Percentiles rank a stretch among this genome's conserved stretches.
Evolutionary conservation across 2,797 vertebrate species (phyloP).

Genomic region (Enoplosus armatus): DNA sequence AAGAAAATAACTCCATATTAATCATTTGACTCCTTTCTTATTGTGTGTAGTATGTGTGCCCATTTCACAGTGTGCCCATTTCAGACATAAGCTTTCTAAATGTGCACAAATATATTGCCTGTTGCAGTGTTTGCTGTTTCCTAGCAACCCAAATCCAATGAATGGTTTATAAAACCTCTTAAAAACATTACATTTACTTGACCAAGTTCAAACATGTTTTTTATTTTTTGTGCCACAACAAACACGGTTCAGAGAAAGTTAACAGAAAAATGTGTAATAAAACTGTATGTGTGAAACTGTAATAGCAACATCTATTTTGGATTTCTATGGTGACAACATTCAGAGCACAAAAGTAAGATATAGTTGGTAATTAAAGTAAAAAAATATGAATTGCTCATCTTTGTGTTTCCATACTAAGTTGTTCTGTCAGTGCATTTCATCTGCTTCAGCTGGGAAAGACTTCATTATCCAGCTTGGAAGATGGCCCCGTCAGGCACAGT

Average conservation of each 20-base stretch:
- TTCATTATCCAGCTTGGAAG: constrained; percentile 53
- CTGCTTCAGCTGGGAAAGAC: constrained; percentile 30
- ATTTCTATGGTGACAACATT: constrained; percentile 8
- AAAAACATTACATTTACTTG: constrained; percentile 24
- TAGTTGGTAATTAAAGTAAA: neutral
- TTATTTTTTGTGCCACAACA: constrained; percentile 8
- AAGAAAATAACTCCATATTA: neutral
- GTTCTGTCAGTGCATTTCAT: constrained; percentile 30
- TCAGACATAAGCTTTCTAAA: constrained; percentile 10
- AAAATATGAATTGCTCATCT: neutral
- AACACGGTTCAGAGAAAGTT: constrained; percentile 9
- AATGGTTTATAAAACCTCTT: constrained; percentile 12
- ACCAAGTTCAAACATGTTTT: neutral
- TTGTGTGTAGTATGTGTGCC: neutral
- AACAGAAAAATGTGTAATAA: neutral
- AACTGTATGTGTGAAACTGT: neutral
- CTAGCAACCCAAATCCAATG: constrained; percentile 28
- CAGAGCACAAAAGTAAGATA: constrained; percentile 2
- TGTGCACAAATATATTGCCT: constrained; percentile 7
- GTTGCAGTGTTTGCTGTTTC: constrained; percentile 28
- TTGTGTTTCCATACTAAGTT: constrained; percentile 3
- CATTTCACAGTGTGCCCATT: neutral
- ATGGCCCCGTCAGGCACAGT: constrained; percentile 40
- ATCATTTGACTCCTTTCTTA: neutral
- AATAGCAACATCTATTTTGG: neutral